Evolutionary conservation across 2,888 invertebrate genomes (phyloP), one percentile per base, ranked within the genome.

Genomic region (Macrosiphum euphorbiae): DNA sequence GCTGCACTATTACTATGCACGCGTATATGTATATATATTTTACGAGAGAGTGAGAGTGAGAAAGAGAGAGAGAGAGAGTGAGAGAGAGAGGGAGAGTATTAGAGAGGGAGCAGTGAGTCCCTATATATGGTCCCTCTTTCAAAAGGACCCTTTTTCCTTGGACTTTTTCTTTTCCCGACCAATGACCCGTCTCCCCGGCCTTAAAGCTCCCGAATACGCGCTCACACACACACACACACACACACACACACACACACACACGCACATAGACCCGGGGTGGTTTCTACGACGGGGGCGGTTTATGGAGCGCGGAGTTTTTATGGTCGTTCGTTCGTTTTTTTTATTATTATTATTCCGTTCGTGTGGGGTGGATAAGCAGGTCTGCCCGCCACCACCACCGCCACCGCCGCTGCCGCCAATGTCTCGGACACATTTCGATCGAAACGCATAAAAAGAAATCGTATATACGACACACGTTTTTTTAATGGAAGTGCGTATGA

Each of bases 111-210:
- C n/a, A 52, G 26, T 11, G n/a, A 50, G 87, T 47, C 44, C 55
- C 35, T 11, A 35, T 50, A 67, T 44, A 86, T 47, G 88, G 92
- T 88, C 92, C 92, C 92, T 88, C 89, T 89, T 93, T 93, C 93
- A 92, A 93, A 90, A 90, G 86, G 94, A 90, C 94, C 94, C 94
- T 94, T 94, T 94, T 86, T 90, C 61, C 94, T 94, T 58, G 94
- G 94, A 94, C 94, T 94, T 94, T 94, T 94, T 94, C 94, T 94
- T 78, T 78, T 94, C 58, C 90, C 94, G 61, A 94, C 94, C 94
- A 94, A 94, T 94, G 94, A 94, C 94, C 94, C 94, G 94, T 90
- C 90, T 94, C 94, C 94, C 94, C 58, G 89, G 93, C 35, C 89
- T 94, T 94, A 67, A 90, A 94, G 86, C 67, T 94, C 61, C 92